Conservation (phyloP, 1,140 invertebrate species). For the Thereuonema tuberculata region DNA sequence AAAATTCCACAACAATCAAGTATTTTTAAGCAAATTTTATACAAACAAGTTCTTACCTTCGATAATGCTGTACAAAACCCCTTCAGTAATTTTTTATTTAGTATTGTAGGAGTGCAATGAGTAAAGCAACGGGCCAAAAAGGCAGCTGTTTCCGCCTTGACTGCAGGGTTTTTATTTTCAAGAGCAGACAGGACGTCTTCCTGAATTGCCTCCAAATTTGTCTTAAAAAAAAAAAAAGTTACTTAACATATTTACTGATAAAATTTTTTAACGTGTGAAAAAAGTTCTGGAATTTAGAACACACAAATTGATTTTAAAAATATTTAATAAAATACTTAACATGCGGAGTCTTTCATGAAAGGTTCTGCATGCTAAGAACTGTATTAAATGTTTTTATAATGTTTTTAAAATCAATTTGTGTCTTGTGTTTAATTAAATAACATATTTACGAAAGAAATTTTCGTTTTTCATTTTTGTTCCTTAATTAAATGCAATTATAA, state of each 20-base stretch:
- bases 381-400: no score
- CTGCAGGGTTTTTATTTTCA: slow-evolving; percentile 87
- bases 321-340: no score
- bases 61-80: slow-evolving; percentile 60
- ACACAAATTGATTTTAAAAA: not conserved
- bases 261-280: slow-evolving; percentile 6
- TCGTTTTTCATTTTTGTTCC: no score
- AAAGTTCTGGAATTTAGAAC: not conserved
- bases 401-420: no score
- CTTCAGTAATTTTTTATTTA: slow-evolving; percentile 89
- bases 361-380: no score
- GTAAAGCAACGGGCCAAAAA: slow-evolving; percentile 74
- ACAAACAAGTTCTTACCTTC: no score
- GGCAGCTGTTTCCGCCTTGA: slow-evolving; percentile 81
- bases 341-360: no score
- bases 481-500: no score
- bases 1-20: no score
- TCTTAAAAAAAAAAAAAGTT: slow-evolving; percentile 38
- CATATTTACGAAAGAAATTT: no score
- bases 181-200: slow-evolving; percentile 72
- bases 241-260: slow-evolving; percentile 10
- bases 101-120: slow-evolving; percentile 55
- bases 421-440: no score
- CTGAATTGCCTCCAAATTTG: slow-evolving; percentile 68
- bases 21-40: no score